Percentiles rank a stretch among this genome's conserved stretches.
Evolutionary conservation across 92 coral and sea anemone species (phyloP).

Genomic region (Zoanthus solanderi): DNA sequence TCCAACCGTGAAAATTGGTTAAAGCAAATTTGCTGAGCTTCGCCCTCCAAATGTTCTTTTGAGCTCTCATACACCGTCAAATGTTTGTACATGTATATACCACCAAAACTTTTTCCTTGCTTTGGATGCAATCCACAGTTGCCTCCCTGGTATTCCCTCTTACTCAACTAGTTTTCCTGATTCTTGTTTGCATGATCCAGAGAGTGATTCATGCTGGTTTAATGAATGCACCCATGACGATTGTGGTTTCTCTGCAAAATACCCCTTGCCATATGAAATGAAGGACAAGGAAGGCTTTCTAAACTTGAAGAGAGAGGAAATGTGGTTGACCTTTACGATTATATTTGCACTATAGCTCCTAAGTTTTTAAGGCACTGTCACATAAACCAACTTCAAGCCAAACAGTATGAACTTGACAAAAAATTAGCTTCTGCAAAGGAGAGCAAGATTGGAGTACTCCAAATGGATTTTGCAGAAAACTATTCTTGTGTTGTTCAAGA

Average conservation of each 20-base stretch:
- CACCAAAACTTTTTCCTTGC: slow-evolving; percentile 57
- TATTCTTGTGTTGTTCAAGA: slow-evolving; percentile 58
- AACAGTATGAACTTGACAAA: slow-evolving; percentile 57
- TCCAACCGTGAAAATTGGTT: slow-evolving; percentile 29
- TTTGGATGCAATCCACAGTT: slow-evolving; percentile 56
- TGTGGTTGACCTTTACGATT: slow-evolving; percentile 40
- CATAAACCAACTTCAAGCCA: slow-evolving; percentile 56
- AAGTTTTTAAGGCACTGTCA: slow-evolving; percentile 50
- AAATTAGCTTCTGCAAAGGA: slow-evolving; percentile 40
- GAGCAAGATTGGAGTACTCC: slow-evolving; percentile 34
- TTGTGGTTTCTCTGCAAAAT: slow-evolving; percentile 49
- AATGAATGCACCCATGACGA: slow-evolving; percentile 45
- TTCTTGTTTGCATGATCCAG: slow-evolving; percentile 55
- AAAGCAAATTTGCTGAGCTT: slow-evolving; percentile 14
- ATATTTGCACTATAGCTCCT: slow-evolving; percentile 42
- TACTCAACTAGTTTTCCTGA: background rate
- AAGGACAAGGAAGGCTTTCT: slow-evolving; percentile 51
- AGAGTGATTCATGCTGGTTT: slow-evolving; percentile 58
- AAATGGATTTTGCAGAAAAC: slow-evolving; percentile 60
- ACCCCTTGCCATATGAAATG: slow-evolving; percentile 47
- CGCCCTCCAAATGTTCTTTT: slow-evolving; percentile 56
- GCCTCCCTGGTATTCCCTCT: slow-evolving; percentile 38
- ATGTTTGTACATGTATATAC: slow-evolving; percentile 37
- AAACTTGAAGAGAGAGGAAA: slow-evolving; percentile 47
- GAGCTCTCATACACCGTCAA: slow-evolving; percentile 35